These are phyloP conservation scores for Synaphobranchus kaupii DNA, from an alignment of 2,797 vertebrate species.

Conservation along the genomic window DNA sequence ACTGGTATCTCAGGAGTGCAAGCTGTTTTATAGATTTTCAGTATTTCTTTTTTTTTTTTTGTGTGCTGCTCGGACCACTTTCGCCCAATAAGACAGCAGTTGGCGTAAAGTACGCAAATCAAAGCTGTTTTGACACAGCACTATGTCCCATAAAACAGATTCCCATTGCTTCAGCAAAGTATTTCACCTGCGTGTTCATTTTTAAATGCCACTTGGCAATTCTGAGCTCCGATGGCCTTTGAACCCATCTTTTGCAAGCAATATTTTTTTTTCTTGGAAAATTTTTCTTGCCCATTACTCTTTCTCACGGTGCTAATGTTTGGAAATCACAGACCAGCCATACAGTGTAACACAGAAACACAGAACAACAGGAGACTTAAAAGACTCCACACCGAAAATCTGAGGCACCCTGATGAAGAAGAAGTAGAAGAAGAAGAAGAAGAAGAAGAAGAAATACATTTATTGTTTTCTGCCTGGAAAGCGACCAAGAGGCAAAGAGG, in stretches of 20 bases:
- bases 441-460: background rate
- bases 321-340: constrained; percentile 20
- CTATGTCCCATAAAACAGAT: constrained; percentile 35
- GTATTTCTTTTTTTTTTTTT: constrained; percentile 36
- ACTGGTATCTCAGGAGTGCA: constrained; percentile 31
- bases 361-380: background rate
- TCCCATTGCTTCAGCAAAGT: constrained; percentile 18
- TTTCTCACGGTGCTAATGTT: background rate
- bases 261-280: constrained; percentile 27
- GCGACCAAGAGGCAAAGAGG: constrained; percentile 25
- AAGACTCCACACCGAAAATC: constrained; percentile 17
- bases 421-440: no score
- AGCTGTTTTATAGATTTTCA: constrained; percentile 38
- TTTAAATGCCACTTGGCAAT: constrained; percentile 17
- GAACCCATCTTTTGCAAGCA: constrained; percentile 26
- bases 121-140: constrained; percentile 35
- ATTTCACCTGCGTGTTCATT: constrained; percentile 27
- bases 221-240: constrained; percentile 18
- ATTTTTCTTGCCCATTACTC: constrained; percentile 19
- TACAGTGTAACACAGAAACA: constrained; percentile 4
- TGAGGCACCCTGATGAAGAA: background rate
- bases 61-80: constrained; percentile 16
- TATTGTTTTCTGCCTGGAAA: constrained; percentile 12
- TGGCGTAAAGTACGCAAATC: constrained; percentile 30
- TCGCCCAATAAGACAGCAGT: background rate